phyloP scores from a whole-genome alignment of 2,888 invertebrate species.

The Choreutis nemorana region DNA sequence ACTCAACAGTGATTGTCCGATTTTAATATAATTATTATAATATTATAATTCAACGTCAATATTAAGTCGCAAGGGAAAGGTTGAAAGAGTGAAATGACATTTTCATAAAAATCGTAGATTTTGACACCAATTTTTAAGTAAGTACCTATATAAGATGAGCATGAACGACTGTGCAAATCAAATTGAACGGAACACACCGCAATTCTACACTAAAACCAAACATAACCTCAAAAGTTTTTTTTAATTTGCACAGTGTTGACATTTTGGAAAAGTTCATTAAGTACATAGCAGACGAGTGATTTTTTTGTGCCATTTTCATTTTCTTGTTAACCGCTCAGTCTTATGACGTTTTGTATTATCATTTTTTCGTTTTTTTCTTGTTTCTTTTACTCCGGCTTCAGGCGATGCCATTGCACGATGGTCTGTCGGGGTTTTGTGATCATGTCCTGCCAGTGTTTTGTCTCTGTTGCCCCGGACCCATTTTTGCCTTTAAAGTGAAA shows the following conservation, averaged over 20 bases:
- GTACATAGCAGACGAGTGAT: conserved; percentile 22
- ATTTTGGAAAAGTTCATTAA: too few species aligned
- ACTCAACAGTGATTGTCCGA: conserved; percentile 38
- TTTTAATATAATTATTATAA: conserved; percentile 23
- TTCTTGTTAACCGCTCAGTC: conserved; percentile 57
- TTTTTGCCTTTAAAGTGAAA: conserved; percentile 82
- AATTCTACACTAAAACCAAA: too few species aligned
- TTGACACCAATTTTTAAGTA: too few species aligned
- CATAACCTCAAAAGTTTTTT: too few species aligned
- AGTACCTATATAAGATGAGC: too few species aligned
- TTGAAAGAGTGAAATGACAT: too few species aligned
- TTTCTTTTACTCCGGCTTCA: conserved; percentile 84
- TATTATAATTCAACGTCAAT: conserved; percentile 54
- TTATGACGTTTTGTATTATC: conserved; percentile 52
- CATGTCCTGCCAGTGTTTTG: conserved; percentile 99
- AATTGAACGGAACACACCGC: too few species aligned
- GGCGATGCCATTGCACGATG: conserved; percentile 96
- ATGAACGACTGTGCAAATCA: too few species aligned
- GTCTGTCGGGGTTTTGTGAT: conserved; percentile 96
- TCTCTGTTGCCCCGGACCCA: conserved; percentile 93
- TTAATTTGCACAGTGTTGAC: too few species aligned
- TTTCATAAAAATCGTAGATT: too few species aligned
- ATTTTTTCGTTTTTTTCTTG: conserved; percentile 17
- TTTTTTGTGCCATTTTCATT: conserved; percentile 26
- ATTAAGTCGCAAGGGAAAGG: too few species aligned